Percentiles rank a stretch among this genome's conserved stretches.
Conservation (phyloP, 2,113 vertebrate genomes). For the Channa maculata region DNA sequence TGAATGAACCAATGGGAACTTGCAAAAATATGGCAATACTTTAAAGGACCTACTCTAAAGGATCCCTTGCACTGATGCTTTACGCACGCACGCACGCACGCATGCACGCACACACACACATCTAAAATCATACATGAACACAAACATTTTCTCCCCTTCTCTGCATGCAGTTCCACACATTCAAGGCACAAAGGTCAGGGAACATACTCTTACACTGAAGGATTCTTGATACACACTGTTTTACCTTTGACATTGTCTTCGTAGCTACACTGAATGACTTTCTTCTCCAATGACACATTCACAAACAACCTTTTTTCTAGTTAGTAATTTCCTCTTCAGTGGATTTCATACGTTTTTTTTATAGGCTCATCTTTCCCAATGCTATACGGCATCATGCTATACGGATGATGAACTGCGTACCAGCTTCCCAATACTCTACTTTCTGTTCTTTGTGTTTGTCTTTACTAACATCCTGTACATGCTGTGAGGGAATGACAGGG, state of each 20-base stretch:
- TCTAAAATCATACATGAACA: slow-evolving; percentile 41
- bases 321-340: slow-evolving; percentile 52
- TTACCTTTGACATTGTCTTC: slow-evolving; percentile 54
- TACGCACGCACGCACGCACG: slow-evolving; percentile 12
- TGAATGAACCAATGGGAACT: slow-evolving; percentile 53
- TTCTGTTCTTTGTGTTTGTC: slow-evolving; percentile 26
- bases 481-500: slow-evolving; percentile 10
- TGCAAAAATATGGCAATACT: slow-evolving; percentile 69
- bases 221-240: slow-evolving; percentile 42
- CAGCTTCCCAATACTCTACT: slow-evolving; percentile 52
- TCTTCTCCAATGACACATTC: slow-evolving; percentile 40
- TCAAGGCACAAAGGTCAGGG: slow-evolving; percentile 78
- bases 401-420: slow-evolving; percentile 69
- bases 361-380: slow-evolving; percentile 15
- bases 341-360: slow-evolving; percentile 63
- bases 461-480: neutral
- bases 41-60: slow-evolving; percentile 11
- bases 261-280: slow-evolving; percentile 66
- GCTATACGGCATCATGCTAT: slow-evolving; percentile 13
- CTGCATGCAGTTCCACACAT: slow-evolving; percentile 76
- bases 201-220: slow-evolving; percentile 59
- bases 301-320: slow-evolving; percentile 47
- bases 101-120: slow-evolving; percentile 6
- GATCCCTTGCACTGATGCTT: slow-evolving; percentile 59
- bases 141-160: slow-evolving; percentile 66